Conservation (phyloP, 2,888 invertebrate species). For the Ashinkailepas kermadecensis region DNA sequence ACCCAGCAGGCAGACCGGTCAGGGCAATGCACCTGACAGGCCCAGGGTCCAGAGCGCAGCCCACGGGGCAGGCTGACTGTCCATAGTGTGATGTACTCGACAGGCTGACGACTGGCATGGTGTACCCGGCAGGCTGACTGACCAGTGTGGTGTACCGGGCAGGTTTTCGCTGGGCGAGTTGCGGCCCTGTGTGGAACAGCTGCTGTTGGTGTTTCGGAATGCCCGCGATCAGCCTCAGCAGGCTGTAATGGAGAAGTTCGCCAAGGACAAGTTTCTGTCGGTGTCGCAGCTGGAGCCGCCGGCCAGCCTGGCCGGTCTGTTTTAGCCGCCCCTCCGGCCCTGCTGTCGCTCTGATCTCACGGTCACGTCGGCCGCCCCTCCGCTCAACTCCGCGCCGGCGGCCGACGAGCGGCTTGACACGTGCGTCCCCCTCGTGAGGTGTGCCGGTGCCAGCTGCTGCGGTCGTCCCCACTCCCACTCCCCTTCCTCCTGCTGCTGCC, state of each 20-base stretch:
- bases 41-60: too few relatives aligned
- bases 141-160: neutral
- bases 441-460: too few relatives aligned
- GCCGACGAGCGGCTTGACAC: neutral
- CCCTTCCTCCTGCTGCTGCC: neutral
- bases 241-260: neutral
- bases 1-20: too few relatives aligned
- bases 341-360: neutral
- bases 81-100: too few relatives aligned
- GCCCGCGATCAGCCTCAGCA: constrained; percentile 18
- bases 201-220: neutral
- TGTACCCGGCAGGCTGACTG: too few relatives aligned
- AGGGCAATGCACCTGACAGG: too few relatives aligned
- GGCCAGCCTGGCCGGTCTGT: neutral
- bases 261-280: constrained; percentile 5
- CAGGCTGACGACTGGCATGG: too few relatives aligned
- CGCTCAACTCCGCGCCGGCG: neutral
- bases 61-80: too few relatives aligned
- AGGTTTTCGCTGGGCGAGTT: neutral
- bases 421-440: too few relatives aligned
- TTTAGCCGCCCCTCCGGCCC: neutral
- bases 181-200: constrained; percentile 3
- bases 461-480: neutral
- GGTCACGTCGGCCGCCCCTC: neutral
- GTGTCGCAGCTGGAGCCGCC: constrained; percentile 15